Conservation (phyloP, 2,113 vertebrate genomes). For the Brachyhypopomus occidentalis region DNA sequence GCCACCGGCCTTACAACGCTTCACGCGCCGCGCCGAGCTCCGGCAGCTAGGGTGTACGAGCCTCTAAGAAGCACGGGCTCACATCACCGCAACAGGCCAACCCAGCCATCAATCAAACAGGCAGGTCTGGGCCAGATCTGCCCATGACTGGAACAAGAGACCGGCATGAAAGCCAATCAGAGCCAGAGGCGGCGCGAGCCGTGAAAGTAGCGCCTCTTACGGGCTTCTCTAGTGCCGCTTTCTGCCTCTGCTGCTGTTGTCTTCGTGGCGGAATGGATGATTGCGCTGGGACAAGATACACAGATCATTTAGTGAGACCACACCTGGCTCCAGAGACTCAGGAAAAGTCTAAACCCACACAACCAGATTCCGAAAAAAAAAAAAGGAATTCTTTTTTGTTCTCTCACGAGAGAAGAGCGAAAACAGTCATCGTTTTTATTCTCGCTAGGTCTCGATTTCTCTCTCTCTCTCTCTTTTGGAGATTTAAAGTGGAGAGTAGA, state of each 20-base stretch:
- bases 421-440: not conserved
- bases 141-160: slow-evolving; percentile 23
- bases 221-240: not conserved
- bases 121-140: slow-evolving; percentile 25
- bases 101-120: slow-evolving; percentile 24
- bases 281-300: slow-evolving; percentile 13
- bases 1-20: not conserved
- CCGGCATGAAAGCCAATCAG: slow-evolving; percentile 30
- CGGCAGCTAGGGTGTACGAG: not conserved
- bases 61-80: not conserved
- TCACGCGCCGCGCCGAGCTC: not conserved
- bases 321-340: not conserved
- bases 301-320: slow-evolving; percentile 19
- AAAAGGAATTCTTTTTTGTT: not conserved
- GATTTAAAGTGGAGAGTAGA: slow-evolving; percentile 55
- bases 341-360: not conserved
- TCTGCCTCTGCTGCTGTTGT: not conserved
- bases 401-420: slow-evolving; percentile 8
- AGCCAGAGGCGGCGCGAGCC: slow-evolving; percentile 1
- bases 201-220: not conserved
- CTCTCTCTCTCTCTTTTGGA: slow-evolving; percentile 2
- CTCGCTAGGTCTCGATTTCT: not conserved
- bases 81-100: not conserved
- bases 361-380: not conserved
- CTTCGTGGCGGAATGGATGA: not conserved